Evolutionary conservation across 2,888 invertebrate species (phyloP).

Genomic region (Drosophila percnosoma): DNA sequence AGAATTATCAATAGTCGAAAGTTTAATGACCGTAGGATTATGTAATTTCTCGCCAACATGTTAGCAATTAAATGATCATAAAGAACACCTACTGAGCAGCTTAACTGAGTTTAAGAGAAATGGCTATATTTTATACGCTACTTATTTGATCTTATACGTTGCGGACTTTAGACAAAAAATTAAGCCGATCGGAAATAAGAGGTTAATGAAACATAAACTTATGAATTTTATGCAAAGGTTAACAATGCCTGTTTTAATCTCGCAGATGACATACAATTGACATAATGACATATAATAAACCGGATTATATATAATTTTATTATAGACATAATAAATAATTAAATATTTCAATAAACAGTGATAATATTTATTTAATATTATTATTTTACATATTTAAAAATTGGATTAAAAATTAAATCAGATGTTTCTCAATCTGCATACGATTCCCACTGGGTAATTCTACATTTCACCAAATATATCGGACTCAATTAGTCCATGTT

Average conservation of each 20-base stretch:
- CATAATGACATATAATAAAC: no score
- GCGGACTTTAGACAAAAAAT: neutral
- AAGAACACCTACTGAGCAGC: conserved; percentile 49
- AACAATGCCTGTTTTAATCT: neutral
- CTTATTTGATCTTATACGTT: conserved; percentile 47
- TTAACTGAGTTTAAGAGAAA: conserved; percentile 19
- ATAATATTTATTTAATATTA: neutral
- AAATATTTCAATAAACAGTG: neutral
- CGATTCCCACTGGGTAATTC: neutral
- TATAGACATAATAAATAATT: no score
- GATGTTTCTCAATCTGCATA: neutral
- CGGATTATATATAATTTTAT: no score
- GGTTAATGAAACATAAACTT: neutral
- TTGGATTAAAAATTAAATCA: neutral
- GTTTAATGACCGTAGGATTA: neutral
- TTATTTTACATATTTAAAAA: neutral
- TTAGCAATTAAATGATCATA: neutral
- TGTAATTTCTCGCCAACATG: neutral
- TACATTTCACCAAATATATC: conserved; percentile 54
- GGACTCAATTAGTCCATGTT: conserved; percentile 39
- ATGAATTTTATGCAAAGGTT: neutral
- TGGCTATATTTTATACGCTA: no score
- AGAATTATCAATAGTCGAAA: neutral
- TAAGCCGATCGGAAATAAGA: neutral
- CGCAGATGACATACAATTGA: neutral